phyloP scores from a whole-genome alignment of 2,797 vertebrate genomes.

The Paedocypris micromegethes region DNA sequence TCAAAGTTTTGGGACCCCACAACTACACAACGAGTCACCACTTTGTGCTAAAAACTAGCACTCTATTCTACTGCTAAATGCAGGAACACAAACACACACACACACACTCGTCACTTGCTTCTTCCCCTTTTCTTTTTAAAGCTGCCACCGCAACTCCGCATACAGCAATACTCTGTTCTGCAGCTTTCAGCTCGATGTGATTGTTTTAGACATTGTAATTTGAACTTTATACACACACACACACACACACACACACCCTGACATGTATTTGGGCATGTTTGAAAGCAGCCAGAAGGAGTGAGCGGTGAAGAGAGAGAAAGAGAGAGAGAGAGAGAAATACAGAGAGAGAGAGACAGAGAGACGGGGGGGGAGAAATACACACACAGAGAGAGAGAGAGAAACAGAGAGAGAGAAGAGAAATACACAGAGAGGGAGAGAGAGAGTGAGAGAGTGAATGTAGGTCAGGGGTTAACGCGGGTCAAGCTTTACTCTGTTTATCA shows the following conservation, averaged over 20 bases:
- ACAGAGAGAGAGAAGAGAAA: background rate
- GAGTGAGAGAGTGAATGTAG: conserved; percentile 3
- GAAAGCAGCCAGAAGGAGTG: conserved; percentile 19
- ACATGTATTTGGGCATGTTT: conserved; percentile 27
- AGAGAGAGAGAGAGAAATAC: conserved; percentile 7
- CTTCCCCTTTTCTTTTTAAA: no score
- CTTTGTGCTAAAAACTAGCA: no score
- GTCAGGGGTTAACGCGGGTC: background rate
- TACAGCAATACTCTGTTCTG: no score
- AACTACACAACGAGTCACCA: no score
- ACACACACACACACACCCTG: conserved; percentile 28
- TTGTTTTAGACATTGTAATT: no score
- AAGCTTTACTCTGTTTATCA: background rate
- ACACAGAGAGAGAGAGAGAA: conserved; percentile 5
- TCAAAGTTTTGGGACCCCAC: no score
- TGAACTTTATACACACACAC: conserved; percentile 4
- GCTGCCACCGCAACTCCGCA: no score
- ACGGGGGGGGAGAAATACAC: background rate
- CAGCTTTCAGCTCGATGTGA: no score
- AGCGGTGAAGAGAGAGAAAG: conserved; percentile 2
- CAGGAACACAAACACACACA: no score
- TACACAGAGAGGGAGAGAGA: background rate
- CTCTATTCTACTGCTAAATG: no score
- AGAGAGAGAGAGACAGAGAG: background rate
- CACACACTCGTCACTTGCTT: no score